A percentile compares a stretch with the other conserved stretches of the same genome.
Conservation (phyloP, 37 sponge, comb jelly and placozoan genomes). For the Halichondria panicea region DNA sequence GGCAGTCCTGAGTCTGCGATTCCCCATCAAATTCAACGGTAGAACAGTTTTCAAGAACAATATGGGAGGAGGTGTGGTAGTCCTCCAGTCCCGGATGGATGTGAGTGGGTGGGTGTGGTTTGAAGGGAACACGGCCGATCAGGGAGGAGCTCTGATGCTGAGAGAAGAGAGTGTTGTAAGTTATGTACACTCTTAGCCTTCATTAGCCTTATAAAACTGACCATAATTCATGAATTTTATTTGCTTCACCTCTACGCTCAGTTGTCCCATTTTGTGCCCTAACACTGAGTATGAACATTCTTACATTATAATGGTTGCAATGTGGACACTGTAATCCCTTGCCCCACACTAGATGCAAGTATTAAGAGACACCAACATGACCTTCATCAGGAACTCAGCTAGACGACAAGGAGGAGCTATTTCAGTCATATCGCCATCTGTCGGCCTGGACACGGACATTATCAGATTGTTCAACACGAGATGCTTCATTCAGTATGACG, state of each 20-base stretch:
- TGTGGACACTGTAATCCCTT: too few species aligned
- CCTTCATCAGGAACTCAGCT: conserved; percentile 39
- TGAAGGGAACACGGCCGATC: conserved; percentile 30
- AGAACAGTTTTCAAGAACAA: conserved; percentile 26
- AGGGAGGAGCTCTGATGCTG: conserved; percentile 53
- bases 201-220: too few species aligned
- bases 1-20: conserved; percentile 36
- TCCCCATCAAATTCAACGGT: conserved; percentile 27
- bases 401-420: conserved; percentile 47
- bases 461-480: conserved; percentile 37
- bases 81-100: conserved; percentile 49
- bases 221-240: too few species aligned
- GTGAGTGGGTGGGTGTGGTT: conserved; percentile 18
- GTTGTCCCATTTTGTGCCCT: too few species aligned
- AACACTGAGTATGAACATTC: too few species aligned
- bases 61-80: conserved; percentile 43
- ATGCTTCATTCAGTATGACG: conserved; percentile 66
- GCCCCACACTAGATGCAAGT: conserved; percentile 44
- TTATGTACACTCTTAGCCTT: background rate
- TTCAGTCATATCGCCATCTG: conserved; percentile 25
- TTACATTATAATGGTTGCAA: too few species aligned
- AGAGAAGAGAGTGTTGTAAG: conserved; percentile 57
- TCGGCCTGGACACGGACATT: conserved; percentile 28
- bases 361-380: background rate
- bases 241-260: too few species aligned